phyloP scores from a whole-genome alignment of 1,140 invertebrate genomes.

The Hycleus phaleratus region DNA sequence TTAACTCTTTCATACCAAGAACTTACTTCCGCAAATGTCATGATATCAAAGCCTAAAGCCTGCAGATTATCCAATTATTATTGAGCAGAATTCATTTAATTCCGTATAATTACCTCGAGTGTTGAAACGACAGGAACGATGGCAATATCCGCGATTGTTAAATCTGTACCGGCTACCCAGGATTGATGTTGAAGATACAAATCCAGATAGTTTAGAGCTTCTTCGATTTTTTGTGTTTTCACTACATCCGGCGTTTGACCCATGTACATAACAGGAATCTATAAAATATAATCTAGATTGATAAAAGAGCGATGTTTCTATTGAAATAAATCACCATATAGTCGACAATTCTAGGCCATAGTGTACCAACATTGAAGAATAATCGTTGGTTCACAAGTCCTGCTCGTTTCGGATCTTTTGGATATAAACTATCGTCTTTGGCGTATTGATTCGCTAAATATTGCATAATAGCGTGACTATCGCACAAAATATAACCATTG shows the following conservation, averaged over 20 bases:
- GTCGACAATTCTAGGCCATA: slow-evolving; percentile 38
- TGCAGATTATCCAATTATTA: no score
- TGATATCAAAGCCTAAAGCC: no score
- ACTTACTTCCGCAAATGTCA: no score
- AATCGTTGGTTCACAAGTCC: slow-evolving; percentile 43
- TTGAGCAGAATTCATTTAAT: no score
- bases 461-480: slow-evolving; percentile 43
- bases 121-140: slow-evolving; percentile 31
- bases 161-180: slow-evolving; percentile 39
- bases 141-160: slow-evolving; percentile 49
- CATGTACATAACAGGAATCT: no score
- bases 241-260: no score
- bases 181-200: slow-evolving; percentile 33
- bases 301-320: no score
- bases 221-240: slow-evolving; percentile 27
- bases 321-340: slow-evolving; percentile 29
- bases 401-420: slow-evolving; percentile 42
- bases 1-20: no score
- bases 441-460: slow-evolving; percentile 47
- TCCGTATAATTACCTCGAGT: background rate
- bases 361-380: slow-evolving; percentile 43
- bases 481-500: slow-evolving; percentile 26
- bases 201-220: slow-evolving; percentile 39
- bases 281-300: no score
- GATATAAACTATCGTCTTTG: slow-evolving; percentile 44